Evolutionary conservation across 2,888 invertebrate genomes (phyloP).

Genomic region (Aleiodes alternator): DNA sequence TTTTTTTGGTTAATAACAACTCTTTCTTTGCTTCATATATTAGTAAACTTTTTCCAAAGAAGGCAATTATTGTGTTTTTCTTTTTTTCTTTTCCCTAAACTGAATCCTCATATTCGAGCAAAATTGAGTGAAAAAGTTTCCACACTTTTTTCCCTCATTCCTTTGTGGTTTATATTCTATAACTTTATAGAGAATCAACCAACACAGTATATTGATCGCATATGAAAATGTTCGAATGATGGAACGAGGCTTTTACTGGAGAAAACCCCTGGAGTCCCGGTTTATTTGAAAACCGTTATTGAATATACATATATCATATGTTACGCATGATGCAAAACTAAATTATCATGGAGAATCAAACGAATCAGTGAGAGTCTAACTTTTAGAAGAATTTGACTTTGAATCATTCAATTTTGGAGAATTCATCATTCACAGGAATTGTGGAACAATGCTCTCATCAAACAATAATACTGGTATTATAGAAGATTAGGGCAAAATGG

Average conservation of each 20-base stretch:
- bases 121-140: not conserved
- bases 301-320: conserved; percentile 43
- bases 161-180: not conserved
- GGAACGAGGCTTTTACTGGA: not conserved
- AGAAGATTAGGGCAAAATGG: no score
- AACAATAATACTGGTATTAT: not conserved
- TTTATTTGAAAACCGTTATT: conserved; percentile 20
- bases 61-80: not conserved
- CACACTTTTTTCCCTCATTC: no score
- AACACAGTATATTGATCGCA: conserved; percentile 15
- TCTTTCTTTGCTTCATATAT: not conserved
- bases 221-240: not conserved
- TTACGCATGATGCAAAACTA: conserved; percentile 47
- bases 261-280: conserved; percentile 8
- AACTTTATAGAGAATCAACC: not conserved
- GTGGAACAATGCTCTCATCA: not conserved
- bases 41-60: not conserved
- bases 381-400: conserved; percentile 7
- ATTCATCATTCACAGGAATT: not conserved
- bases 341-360: conserved; percentile 34
- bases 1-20: conserved; percentile 14
- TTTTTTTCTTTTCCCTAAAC: not conserved
- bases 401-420: not conserved
- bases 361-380: conserved; percentile 35
- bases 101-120: not conserved